Evolutionary conservation across 2,113 vertebrate species (phyloP).

Genomic region (Crypturellus undulatus): DNA sequence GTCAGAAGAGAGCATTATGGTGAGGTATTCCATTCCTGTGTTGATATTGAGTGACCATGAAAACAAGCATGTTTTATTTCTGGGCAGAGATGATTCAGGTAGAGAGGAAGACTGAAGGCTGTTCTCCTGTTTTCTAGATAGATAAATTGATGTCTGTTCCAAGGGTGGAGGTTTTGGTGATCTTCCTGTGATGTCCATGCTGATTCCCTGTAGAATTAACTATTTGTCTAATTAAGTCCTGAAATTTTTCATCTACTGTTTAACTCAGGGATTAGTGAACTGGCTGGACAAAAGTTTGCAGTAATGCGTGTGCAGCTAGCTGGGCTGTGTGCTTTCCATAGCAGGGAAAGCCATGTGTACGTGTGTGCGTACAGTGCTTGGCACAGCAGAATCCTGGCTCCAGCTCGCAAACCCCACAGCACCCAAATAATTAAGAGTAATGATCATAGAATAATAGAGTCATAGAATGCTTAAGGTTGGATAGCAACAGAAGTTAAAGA

Average conservation of each 20-base stretch:
- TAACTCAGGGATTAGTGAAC: not conserved
- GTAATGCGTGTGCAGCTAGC: fast-evolving
- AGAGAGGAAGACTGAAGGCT: not conserved
- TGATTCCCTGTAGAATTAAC: not conserved
- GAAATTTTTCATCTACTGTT: not conserved
- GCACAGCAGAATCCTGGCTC: not conserved
- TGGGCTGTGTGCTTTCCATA: not conserved
- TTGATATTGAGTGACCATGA: not conserved
- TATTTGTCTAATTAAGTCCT: not conserved
- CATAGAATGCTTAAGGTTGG: too few relatives aligned
- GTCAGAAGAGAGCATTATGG: not conserved
- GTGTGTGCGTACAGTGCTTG: fast-evolving
- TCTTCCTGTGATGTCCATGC: not conserved
- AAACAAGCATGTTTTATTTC: not conserved
- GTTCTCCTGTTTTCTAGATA: not conserved
- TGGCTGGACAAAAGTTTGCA: not conserved
- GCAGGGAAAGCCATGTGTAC: not conserved
- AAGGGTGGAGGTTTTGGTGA: not conserved
- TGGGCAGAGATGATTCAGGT: not conserved
- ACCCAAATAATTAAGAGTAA: not conserved
- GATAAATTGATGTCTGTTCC: not conserved
- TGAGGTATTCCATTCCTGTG: not conserved
- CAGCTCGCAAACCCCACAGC: not conserved
- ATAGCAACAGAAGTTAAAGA: not conserved
- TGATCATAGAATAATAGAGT: not conserved